A percentile compares a stretch with the other conserved stretches of the same genome.
Evolutionary conservation across 2,113 vertebrate species (phyloP).

Genomic region (Xyrauchen texanus): DNA sequence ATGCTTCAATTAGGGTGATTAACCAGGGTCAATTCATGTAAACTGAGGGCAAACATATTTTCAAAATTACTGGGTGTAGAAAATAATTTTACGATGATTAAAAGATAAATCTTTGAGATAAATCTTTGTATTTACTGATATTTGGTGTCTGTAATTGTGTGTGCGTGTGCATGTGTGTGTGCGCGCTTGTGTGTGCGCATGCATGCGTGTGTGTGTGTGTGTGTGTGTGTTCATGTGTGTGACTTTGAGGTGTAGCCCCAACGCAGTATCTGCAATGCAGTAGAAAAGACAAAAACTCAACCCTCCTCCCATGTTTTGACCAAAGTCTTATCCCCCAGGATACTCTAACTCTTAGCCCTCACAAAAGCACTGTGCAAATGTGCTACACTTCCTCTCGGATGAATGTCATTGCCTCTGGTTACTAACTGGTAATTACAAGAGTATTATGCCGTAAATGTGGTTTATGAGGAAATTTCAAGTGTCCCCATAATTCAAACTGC

Average conservation of each 20-base stretch:
- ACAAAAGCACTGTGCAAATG: conserved; percentile 29
- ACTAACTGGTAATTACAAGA: no score
- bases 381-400: conserved; percentile 15
- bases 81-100: no score
- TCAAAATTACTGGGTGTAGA: neutral
- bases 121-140: conserved; percentile 27
- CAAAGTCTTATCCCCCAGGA: conserved; percentile 62
- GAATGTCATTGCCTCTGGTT: conserved; percentile 17
- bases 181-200: conserved; percentile 41
- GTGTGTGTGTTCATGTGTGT: conserved; percentile 44
- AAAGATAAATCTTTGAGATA: neutral
- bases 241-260: conserved; percentile 73
- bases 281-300: conserved; percentile 60
- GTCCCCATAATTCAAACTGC: no score
- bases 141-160: conserved; percentile 4
- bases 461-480: no score
- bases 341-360: conserved; percentile 18
- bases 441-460: no score
- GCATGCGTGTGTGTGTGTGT: conserved; percentile 30
- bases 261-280: conserved; percentile 81
- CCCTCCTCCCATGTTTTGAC: conserved; percentile 59
- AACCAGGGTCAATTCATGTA: conserved; percentile 7
- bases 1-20: neutral
- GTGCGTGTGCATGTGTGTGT: neutral
- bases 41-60: neutral